Evolutionary conservation across 1,140 invertebrate genomes (phyloP).

Genomic region (Melipona quadrifasciata): DNA sequence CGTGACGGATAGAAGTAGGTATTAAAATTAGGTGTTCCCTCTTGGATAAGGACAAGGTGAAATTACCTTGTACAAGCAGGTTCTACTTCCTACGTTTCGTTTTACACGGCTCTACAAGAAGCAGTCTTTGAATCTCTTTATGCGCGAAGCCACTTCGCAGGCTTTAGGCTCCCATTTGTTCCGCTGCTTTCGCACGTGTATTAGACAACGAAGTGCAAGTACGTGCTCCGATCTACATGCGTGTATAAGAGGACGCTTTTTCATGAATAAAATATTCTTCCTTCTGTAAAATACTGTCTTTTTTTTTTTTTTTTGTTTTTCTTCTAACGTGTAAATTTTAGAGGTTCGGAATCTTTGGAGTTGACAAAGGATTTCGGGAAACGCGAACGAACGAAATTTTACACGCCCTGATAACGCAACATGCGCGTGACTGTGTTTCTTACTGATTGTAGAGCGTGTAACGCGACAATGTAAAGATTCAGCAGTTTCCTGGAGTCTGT

Average conservation of each 20-base stretch:
- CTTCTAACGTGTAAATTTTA: background rate
- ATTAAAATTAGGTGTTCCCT: constrained; percentile 24
- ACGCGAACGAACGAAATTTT: constrained; percentile 2
- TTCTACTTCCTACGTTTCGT: constrained; percentile 46
- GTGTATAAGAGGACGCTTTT: background rate
- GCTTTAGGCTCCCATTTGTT: constrained; percentile 41
- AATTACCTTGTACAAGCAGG: constrained; percentile 33
- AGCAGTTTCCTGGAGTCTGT: constrained; percentile 13
- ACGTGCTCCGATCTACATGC: constrained; percentile 15
- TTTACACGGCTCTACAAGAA: constrained; percentile 30
- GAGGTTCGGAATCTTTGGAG: too few species aligned
- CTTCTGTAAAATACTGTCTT: too few species aligned
- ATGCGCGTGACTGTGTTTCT: background rate
- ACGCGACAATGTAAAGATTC: constrained; percentile 15
- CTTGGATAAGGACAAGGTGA: constrained; percentile 1
- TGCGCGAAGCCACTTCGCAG: constrained; percentile 25
- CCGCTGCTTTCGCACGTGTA: constrained; percentile 28
- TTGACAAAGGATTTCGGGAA: too few species aligned
- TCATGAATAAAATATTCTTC: background rate
- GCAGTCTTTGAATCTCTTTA: constrained; percentile 33
- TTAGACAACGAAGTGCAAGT: constrained; percentile 19
- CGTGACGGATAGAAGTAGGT: background rate
- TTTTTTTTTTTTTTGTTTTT: background rate
- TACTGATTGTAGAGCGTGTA: constrained; percentile 17
- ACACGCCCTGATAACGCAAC: background rate